phyloP scores from a whole-genome alignment of 2,113 vertebrate species.

The Eleginops maclovinus region DNA sequence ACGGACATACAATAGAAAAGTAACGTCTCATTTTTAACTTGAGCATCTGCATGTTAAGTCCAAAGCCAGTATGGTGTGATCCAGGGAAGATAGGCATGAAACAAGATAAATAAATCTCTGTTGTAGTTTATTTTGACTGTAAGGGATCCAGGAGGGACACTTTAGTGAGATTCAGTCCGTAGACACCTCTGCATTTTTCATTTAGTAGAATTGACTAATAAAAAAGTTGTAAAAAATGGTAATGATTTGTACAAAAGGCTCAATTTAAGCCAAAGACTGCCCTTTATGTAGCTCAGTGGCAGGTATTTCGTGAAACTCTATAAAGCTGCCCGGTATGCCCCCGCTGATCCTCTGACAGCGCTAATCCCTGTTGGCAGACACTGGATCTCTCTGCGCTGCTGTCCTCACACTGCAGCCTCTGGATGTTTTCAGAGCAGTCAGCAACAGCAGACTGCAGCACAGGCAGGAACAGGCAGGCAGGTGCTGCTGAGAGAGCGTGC shows the following conservation, averaged over 20 bases:
- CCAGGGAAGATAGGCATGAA: too few species aligned
- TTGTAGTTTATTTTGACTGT: too few species aligned
- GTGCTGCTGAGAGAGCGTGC: not conserved
- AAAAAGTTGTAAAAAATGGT: not conserved
- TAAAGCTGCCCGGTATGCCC: not conserved
- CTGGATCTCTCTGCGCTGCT: constrained; percentile 50
- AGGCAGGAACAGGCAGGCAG: not conserved
- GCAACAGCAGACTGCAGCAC: constrained; percentile 42
- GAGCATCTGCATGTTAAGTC: too few species aligned
- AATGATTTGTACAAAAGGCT: not conserved
- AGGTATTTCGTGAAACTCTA: constrained; percentile 39
- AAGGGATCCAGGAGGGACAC: too few species aligned
- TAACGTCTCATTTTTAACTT: too few species aligned
- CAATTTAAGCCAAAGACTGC: not conserved
- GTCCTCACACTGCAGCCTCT: constrained; percentile 38
- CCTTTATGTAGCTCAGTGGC: not conserved
- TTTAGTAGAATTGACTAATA: not conserved
- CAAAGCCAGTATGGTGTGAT: too few species aligned
- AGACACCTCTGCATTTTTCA: not conserved
- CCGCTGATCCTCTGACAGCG: constrained; percentile 54
- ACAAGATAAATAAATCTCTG: too few species aligned
- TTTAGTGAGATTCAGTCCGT: too few species aligned
- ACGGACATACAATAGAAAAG: too few species aligned
- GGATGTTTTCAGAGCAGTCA: constrained; percentile 42
- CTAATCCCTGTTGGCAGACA: constrained; percentile 58